Evolutionary conservation across 2,797 vertebrate genomes (phyloP).

Genomic region (Enteromius anoplus): DNA sequence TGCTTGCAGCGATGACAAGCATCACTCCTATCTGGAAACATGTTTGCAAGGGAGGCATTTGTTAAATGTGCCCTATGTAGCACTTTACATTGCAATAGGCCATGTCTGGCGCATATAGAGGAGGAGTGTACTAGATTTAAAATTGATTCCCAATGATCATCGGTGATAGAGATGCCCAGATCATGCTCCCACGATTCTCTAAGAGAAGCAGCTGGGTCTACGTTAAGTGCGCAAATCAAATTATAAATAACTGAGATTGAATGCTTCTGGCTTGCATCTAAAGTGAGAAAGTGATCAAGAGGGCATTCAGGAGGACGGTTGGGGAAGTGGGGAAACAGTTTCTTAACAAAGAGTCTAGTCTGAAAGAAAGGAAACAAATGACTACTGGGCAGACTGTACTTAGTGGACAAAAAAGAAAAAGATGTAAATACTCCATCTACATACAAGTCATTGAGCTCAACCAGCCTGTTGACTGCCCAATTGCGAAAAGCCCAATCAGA

Average conservation of each 20-base stretch:
- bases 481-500: neutral
- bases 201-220: neutral
- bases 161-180: neutral
- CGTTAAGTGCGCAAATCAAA: neutral
- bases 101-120: too few relatives aligned
- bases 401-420: too few relatives aligned
- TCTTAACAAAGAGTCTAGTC: too few relatives aligned
- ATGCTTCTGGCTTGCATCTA: neutral
- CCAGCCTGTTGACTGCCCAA: neutral
- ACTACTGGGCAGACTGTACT: too few relatives aligned
- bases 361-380: too few relatives aligned
- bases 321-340: too few relatives aligned
- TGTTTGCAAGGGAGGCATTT: too few relatives aligned
- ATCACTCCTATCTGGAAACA: neutral
- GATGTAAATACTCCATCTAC: too few relatives aligned
- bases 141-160: neutral
- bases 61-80: too few relatives aligned
- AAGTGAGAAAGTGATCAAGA: neutral
- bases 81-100: too few relatives aligned
- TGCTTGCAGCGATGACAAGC: neutral
- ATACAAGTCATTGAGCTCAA: neutral
- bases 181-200: neutral
- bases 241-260: neutral
- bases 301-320: neutral
- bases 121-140: too few relatives aligned